These are phyloP conservation scores for Saguinus imperator DNA, from an alignment of 2,113 vertebrate species.

Conservation along the genomic window DNA sequence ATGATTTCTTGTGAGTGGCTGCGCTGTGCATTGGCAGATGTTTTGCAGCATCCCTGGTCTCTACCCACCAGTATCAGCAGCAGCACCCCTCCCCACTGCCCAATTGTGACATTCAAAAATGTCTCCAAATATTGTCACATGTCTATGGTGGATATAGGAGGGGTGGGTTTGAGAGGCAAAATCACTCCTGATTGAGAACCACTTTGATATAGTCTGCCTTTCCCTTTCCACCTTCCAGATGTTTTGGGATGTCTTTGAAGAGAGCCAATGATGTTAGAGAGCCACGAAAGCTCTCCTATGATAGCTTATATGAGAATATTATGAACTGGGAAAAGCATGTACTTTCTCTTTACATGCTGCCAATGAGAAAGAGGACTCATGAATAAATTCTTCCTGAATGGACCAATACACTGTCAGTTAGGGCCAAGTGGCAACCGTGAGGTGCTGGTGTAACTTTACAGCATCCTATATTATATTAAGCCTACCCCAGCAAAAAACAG, in stretches of 20 bases:
- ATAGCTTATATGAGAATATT: neutral
- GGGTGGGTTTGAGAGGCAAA: neutral
- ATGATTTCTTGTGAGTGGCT: neutral
- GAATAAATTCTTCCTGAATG: neutral
- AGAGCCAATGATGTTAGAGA: neutral
- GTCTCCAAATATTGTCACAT: neutral
- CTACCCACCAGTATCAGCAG: neutral
- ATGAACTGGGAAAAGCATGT: neutral
- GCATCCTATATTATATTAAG: neutral
- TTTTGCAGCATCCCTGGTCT: neutral
- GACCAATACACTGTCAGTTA: neutral
- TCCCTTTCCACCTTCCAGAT: neutral
- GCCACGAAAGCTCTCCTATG: neutral
- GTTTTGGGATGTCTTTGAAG: neutral
- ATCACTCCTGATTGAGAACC: neutral
- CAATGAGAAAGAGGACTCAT: neutral
- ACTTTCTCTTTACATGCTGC: neutral
- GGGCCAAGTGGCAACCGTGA: neutral
- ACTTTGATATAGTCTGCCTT: neutral
- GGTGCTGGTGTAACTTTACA: neutral
- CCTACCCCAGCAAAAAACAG: neutral
- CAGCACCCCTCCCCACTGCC: neutral
- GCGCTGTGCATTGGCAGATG: neutral
- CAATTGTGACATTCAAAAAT: neutral
- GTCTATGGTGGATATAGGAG: neutral